phyloP scores from a whole-genome alignment of 2,797 vertebrate species.

The Cirrhinus mrigala region DNA sequence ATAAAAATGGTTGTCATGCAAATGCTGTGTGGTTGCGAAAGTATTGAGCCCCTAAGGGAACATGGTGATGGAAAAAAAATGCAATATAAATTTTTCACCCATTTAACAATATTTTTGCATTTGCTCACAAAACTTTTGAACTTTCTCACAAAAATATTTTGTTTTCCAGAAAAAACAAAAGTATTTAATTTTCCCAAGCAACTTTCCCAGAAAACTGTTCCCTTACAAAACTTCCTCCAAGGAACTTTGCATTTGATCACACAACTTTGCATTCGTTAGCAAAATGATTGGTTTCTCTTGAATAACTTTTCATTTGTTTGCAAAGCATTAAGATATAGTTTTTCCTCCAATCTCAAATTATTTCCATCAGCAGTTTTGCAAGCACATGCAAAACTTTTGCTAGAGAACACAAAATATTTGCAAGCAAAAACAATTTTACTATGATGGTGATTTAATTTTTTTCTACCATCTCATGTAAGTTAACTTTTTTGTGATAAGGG shows the following conservation, averaged over 20 bases:
- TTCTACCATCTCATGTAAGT: neutral
- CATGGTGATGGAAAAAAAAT: neutral
- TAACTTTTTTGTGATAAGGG: neutral
- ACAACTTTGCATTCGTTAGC: neutral
- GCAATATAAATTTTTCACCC: neutral
- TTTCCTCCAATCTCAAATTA: neutral
- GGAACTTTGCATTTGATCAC: neutral
- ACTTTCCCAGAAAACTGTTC: neutral
- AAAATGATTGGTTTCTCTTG: neutral
- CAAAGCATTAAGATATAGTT: neutral
- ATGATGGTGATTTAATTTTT: neutral
- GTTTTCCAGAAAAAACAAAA: neutral
- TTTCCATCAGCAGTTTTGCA: neutral
- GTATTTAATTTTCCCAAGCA: neutral
- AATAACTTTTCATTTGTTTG: fast-evolving
- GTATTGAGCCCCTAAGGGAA: neutral
- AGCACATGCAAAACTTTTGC: neutral
- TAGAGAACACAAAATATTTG: neutral
- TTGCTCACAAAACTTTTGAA: neutral
- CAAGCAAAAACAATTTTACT: neutral
- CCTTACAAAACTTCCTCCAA: neutral
- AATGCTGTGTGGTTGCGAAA: neutral
- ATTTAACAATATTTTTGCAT: neutral
- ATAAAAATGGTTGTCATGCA: neutral
- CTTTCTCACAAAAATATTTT: neutral